These are phyloP conservation scores for Myripristis murdjan DNA, from an alignment of 2,797 vertebrate genomes.

Conservation along the genomic window DNA sequence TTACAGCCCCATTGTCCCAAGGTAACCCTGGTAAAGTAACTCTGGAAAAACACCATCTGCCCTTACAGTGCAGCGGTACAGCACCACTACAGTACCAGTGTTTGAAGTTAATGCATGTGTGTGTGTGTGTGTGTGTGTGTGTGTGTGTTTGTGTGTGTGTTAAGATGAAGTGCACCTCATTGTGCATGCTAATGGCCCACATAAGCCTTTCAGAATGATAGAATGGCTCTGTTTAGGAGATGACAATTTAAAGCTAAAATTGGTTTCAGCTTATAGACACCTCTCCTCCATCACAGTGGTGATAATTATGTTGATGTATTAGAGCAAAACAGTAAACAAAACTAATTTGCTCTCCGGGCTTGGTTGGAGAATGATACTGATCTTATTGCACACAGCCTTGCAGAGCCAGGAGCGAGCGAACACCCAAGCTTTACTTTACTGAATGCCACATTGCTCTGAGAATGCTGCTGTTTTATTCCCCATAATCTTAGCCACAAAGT, in stretches of 20 bases:
- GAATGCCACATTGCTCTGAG: constrained; percentile 16
- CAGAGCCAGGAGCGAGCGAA: neutral
- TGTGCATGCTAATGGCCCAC: constrained; percentile 73
- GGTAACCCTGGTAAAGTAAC: constrained; percentile 21
- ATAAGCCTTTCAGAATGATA: constrained; percentile 62
- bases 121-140: no score
- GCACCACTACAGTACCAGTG: constrained; percentile 44
- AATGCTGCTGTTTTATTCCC: constrained; percentile 8
- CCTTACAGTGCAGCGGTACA: constrained; percentile 53
- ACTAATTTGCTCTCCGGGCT: constrained; percentile 50
- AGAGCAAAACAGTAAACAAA: constrained; percentile 60
- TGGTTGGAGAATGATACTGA: constrained; percentile 10
- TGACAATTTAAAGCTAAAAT: constrained; percentile 65
- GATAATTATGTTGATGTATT: constrained; percentile 58
- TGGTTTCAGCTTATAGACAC: constrained; percentile 44
- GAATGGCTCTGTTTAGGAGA: constrained; percentile 61
- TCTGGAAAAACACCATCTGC: constrained; percentile 51
- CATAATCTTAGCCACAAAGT: constrained; percentile 16
- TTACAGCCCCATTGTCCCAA: constrained; percentile 27
- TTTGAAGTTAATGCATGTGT: constrained; percentile 79
- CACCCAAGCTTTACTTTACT: constrained; percentile 20
- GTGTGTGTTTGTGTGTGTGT: constrained; percentile 59
- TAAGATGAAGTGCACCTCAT: constrained; percentile 72
- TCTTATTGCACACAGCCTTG: neutral
- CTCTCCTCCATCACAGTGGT: constrained; percentile 45